Evolutionary conservation across 2,888 invertebrate species (phyloP), one percentile per base, ranked within the genome.

Genomic region (Ormia ochracea): DNA sequence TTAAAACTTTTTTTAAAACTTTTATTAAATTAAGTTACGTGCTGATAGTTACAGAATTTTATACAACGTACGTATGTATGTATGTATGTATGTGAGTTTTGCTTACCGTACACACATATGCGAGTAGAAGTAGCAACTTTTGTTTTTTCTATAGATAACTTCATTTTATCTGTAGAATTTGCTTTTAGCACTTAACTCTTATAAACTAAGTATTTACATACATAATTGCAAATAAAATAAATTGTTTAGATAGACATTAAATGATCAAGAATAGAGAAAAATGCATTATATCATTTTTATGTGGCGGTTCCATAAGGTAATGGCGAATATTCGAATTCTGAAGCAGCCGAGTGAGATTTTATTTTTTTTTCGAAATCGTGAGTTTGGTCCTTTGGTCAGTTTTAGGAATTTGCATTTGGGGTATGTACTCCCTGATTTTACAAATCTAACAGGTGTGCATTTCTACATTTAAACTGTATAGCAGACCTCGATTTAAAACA

Each of bases 181-280:
- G 4, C 28, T 58, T 48, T 56, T 56, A 66, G 58, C 48, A 54
- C 58, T 66, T 50, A 74, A 58, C 73, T 65, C 14, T 66, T 66
- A 66, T 66, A 74, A 58, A 50, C 74, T 54, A 43, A 61, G 6
- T 41, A 41, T 41, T n/a, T n/a, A n/a, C n/a, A n/a, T n/a, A n/a
- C n/a, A 28, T 69, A 76, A 69, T 76, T 76, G 69, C 48, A 76
- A 63, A 56, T 69, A 76, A 76, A 74, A 54, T 76, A 45, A 45
- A 63, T 68, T n/a, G n/a, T n/a, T n/a, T 68, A 61, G 52, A 45
- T 54, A 36, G 19, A 54, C 54, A 23, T 69, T 56, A 69, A 66
- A 41, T 50, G 65, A 50, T 58, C 48, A 65, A 17, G 33, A 48
- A 58, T n/a, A 4, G 7, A 43, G 45, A 43, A 45, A 43, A 43